Conservation (phyloP, 2,113 vertebrate species). For the Microcebus tavaratra region DNA sequence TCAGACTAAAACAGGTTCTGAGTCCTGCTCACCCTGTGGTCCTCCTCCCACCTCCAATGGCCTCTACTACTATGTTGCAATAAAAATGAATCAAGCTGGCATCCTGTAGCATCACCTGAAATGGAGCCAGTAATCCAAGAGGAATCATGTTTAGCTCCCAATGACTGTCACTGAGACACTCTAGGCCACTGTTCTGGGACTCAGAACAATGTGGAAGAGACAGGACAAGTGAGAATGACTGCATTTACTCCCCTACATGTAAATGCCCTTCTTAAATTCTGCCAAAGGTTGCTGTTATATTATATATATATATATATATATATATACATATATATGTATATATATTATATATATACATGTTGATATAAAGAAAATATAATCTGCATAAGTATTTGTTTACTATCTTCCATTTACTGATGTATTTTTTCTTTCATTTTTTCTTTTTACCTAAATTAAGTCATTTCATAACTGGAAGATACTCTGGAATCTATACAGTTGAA, state of each 20-base stretch:
- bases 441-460: background rate
- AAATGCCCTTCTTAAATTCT: background rate
- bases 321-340: no score
- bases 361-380: background rate
- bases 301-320: background rate
- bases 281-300: background rate
- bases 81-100: background rate
- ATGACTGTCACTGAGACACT: background rate
- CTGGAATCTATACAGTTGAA: background rate
- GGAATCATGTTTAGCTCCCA: background rate
- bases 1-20: background rate
- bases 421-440: background rate
- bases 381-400: background rate
- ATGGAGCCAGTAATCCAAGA: background rate
- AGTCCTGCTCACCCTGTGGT: background rate
- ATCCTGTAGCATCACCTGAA: background rate
- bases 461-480: background rate
- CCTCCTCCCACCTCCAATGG: background rate
- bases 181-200: background rate
- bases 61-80: background rate
- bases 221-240: background rate
- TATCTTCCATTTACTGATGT: background rate
- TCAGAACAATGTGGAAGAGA: background rate
- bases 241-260: background rate
- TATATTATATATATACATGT: background rate